Percentiles rank a stretch among this genome's conserved stretches.
Evolutionary conservation across 2,888 invertebrate genomes (phyloP).

Genomic region (Cantharis lateralis): DNA sequence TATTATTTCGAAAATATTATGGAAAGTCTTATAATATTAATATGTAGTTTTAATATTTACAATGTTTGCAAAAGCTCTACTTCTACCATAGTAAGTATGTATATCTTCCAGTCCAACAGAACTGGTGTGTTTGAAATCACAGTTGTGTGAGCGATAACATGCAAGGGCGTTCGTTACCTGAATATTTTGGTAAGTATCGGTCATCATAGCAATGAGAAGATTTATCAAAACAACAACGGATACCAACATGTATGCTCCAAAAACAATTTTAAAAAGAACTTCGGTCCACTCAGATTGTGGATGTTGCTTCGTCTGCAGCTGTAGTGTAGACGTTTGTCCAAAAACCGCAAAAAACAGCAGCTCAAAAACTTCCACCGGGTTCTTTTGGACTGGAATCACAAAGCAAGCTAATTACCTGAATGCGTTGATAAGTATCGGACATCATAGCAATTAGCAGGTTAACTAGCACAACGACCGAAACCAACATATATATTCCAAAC

Average conservation of each 20-base stretch:
- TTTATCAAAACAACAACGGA: slow-evolving; percentile 99
- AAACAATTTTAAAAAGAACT: slow-evolving; percentile 84
- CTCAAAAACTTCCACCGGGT: slow-evolving; percentile 92
- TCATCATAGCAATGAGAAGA: slow-evolving; percentile 99
- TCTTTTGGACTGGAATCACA: slow-evolving; percentile 85
- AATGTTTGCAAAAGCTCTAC: slow-evolving; percentile 4
- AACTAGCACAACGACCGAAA: slow-evolving; percentile 96
- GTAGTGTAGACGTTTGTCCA: slow-evolving; percentile 86
- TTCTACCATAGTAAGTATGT: slow-evolving; percentile 9
- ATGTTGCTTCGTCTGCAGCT: slow-evolving; percentile 65
- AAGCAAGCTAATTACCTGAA: slow-evolving; percentile 80
- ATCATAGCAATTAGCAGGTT: slow-evolving; percentile 99
- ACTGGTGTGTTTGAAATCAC: slow-evolving; percentile 45
- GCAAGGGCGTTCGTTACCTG: slow-evolving; percentile 73
- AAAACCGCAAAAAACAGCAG: slow-evolving; percentile 98
- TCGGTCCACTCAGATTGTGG: slow-evolving; percentile 82
- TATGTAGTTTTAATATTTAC: background rate
- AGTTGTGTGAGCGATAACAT: slow-evolving; percentile 26
- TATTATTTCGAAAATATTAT: background rate
- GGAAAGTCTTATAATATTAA: background rate
- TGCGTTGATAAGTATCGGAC: slow-evolving; percentile 99
- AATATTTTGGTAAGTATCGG: slow-evolving; percentile 98
- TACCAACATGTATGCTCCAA: slow-evolving; percentile 97
- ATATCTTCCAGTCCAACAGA: slow-evolving; percentile 54
- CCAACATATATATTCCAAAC: slow-evolving; percentile 97